Evolutionary conservation across 2,888 invertebrate species (phyloP).

Genomic region (Petrolisthes manimaculis): DNA sequence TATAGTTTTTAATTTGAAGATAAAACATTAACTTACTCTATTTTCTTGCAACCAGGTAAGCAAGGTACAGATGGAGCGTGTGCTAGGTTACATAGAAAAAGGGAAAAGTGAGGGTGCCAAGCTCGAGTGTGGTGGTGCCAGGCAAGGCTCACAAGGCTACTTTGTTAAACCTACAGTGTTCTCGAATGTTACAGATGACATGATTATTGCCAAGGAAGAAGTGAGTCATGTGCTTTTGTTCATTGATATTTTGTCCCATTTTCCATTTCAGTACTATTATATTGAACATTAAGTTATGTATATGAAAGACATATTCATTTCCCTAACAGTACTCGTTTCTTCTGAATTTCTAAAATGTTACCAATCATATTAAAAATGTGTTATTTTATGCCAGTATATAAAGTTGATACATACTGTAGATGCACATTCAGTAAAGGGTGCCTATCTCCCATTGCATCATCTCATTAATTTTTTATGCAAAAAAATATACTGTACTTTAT

Average conservation of each 20-base stretch:
- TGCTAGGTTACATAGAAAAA: slow-evolving; percentile 80
- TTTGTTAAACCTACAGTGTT: slow-evolving; percentile 75
- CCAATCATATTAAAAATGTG: too few relatives aligned
- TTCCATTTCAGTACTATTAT: not conserved
- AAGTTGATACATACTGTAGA: too few relatives aligned
- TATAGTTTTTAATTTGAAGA: too few relatives aligned
- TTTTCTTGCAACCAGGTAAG: slow-evolving; percentile 74
- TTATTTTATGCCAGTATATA: too few relatives aligned
- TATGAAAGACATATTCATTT: not conserved
- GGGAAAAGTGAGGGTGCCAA: slow-evolving; percentile 86
- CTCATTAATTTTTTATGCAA: too few relatives aligned
- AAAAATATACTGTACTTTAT: too few relatives aligned
- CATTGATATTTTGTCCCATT: not conserved
- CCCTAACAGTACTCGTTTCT: not conserved
- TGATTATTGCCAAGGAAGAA: slow-evolving; percentile 72
- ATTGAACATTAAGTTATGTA: not conserved
- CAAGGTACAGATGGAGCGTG: slow-evolving; percentile 80
- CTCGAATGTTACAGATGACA: slow-evolving; percentile 71
- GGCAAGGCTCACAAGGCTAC: slow-evolving; percentile 79
- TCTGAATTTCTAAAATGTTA: too few relatives aligned
- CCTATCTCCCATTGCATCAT: too few relatives aligned
- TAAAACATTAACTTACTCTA: not conserved
- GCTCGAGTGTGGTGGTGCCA: slow-evolving; percentile 81
- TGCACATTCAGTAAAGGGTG: too few relatives aligned
- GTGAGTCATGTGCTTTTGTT: slow-evolving; percentile 64